Evolutionary conservation across 2,797 vertebrate genomes (phyloP).

Genomic region (Brachyalestes nurse): DNA sequence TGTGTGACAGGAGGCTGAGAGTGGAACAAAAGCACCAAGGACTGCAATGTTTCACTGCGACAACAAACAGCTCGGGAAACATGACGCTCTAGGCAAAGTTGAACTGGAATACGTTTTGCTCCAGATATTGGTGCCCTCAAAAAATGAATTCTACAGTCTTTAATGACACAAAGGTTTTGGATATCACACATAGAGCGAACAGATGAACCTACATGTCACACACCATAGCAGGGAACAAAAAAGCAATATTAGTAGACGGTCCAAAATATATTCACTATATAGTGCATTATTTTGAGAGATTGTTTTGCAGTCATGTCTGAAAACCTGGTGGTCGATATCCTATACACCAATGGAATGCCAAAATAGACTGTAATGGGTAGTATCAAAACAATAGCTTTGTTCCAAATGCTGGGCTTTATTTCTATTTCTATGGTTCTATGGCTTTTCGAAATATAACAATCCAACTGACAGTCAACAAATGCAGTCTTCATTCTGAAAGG

Average conservation of each 20-base stretch:
- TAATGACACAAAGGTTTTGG: background rate
- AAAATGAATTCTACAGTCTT: constrained; percentile 9
- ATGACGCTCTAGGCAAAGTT: constrained; percentile 30
- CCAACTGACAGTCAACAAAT: no score
- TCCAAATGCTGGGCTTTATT: no score
- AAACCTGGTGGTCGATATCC: no score
- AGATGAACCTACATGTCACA: background rate
- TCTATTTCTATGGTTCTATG: no score
- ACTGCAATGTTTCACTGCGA: constrained; percentile 12
- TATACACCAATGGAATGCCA: background rate
- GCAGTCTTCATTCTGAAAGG: no score
- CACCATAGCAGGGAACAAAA: background rate
- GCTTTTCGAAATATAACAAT: no score
- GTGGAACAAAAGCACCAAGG: constrained; percentile 28
- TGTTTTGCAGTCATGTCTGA: background rate
- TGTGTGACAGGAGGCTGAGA: constrained; percentile 33
- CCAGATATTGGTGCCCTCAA: constrained; percentile 36
- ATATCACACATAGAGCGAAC: background rate
- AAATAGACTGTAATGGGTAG: background rate
- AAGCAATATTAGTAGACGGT: background rate
- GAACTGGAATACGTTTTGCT: constrained; percentile 22
- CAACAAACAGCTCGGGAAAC: constrained; percentile 26
- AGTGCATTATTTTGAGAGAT: background rate
- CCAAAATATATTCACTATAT: background rate
- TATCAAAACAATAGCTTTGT: background rate